phyloP scores from a whole-genome alignment of 1,140 invertebrate genomes.

The Nautilus pompilius region DNA sequence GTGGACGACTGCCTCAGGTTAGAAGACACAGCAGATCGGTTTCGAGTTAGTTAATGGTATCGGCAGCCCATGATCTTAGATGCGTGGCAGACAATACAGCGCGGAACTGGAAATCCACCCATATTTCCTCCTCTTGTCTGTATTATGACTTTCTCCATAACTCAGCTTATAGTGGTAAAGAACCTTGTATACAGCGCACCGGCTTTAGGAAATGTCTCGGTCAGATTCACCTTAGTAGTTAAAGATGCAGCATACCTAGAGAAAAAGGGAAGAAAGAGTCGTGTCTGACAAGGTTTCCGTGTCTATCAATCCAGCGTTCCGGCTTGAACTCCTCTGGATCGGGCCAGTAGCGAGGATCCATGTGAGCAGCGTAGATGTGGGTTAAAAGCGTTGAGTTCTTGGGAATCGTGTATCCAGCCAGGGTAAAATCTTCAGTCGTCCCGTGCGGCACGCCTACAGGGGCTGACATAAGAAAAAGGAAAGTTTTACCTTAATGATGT shows the following conservation, averaged over 20 bases:
- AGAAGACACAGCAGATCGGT: too few relatives aligned
- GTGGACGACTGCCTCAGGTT: too few relatives aligned
- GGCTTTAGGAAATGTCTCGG: neutral
- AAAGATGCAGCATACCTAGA: neutral
- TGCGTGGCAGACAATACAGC: too few relatives aligned
- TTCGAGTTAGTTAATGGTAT: too few relatives aligned
- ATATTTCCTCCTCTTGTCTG: neutral
- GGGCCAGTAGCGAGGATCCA: conserved; percentile 58
- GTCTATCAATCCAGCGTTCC: conserved; percentile 55
- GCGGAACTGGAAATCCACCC: too few relatives aligned
- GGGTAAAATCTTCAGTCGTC: conserved; percentile 21
- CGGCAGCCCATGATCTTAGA: too few relatives aligned
- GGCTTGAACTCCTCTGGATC: conserved; percentile 70
- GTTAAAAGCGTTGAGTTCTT: conserved; percentile 38
- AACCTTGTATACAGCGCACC: neutral
- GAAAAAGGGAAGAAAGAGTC: neutral
- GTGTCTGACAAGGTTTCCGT: neutral
- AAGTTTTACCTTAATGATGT: neutral
- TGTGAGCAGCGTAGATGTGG: conserved; percentile 31
- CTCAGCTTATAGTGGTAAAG: neutral
- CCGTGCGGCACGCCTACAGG: neutral
- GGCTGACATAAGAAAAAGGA: neutral
- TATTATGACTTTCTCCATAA: neutral
- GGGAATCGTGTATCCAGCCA: conserved; percentile 41
- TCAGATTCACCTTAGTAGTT: neutral